Evolutionary conservation across 2,797 vertebrate species (phyloP).

Genomic region (Coracias cyanogaster): DNA sequence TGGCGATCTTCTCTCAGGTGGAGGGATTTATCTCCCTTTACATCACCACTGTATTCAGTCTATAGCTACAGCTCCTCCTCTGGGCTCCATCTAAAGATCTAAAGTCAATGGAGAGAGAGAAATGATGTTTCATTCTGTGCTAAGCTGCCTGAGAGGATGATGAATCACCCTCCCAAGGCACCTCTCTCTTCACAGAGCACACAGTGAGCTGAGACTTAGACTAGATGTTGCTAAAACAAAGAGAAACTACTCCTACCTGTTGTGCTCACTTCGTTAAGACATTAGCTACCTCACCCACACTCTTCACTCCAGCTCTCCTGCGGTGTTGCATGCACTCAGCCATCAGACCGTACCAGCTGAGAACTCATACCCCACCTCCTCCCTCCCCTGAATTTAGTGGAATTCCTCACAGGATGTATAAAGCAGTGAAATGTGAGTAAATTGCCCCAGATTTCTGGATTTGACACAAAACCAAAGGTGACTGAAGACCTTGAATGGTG

Average conservation of each 20-base stretch:
- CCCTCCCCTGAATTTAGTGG: background rate
- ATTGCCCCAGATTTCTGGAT: background rate
- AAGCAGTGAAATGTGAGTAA: background rate
- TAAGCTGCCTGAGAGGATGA: background rate
- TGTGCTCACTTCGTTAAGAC: background rate
- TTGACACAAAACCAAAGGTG: background rate
- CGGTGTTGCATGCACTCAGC: background rate
- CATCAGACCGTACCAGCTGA: background rate
- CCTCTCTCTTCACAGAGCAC: background rate
- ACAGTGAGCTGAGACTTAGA: background rate
- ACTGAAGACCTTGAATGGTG: background rate
- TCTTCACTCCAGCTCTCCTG: background rate
- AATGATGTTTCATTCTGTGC: background rate
- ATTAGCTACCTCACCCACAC: background rate
- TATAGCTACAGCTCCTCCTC: background rate
- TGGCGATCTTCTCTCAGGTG: background rate
- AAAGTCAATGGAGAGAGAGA: background rate
- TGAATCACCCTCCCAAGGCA: background rate
- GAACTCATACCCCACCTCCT: background rate
- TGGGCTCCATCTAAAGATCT: background rate
- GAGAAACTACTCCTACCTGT: background rate
- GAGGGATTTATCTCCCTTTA: background rate
- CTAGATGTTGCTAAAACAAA: background rate
- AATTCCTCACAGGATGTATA: background rate
- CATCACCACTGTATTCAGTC: background rate